A percentile compares a stretch with the other conserved stretches of the same genome.
phyloP scores from a whole-genome alignment of 2,113 vertebrate species.

The Eonycteris spelaea region DNA sequence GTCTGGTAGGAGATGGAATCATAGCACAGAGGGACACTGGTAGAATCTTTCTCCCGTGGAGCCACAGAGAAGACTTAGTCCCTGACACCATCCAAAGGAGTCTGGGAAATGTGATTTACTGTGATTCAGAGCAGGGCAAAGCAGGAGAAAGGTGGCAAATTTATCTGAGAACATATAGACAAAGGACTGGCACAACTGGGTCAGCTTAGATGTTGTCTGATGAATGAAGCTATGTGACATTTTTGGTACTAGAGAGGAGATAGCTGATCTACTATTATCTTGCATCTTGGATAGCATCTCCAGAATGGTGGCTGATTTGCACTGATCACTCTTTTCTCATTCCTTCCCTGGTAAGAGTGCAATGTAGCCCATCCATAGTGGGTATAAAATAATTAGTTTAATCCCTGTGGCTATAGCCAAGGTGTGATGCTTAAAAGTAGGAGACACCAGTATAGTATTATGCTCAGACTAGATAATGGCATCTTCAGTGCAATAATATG shows the following conservation, averaged over 20 bases:
- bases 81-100: background rate
- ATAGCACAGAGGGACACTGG: background rate
- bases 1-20: too few relatives aligned
- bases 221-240: background rate
- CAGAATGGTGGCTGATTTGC: background rate
- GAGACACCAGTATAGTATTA: background rate
- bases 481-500: background rate
- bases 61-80: background rate
- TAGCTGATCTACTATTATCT: background rate
- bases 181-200: background rate
- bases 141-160: background rate
- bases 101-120: background rate
- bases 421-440: background rate
- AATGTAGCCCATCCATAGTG: background rate
- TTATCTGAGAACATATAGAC: background rate
- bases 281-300: background rate
- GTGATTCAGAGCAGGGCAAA: background rate
- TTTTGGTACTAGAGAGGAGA: background rate
- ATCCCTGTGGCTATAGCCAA: background rate
- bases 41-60: background rate
- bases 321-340: background rate
- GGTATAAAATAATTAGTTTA: background rate
- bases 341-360: background rate
- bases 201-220: background rate
- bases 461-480: background rate